Evolutionary conservation across 1,140 invertebrate species (phyloP), one percentile per base, ranked within the genome.

Genomic region (Diachasma alloeum): DNA sequence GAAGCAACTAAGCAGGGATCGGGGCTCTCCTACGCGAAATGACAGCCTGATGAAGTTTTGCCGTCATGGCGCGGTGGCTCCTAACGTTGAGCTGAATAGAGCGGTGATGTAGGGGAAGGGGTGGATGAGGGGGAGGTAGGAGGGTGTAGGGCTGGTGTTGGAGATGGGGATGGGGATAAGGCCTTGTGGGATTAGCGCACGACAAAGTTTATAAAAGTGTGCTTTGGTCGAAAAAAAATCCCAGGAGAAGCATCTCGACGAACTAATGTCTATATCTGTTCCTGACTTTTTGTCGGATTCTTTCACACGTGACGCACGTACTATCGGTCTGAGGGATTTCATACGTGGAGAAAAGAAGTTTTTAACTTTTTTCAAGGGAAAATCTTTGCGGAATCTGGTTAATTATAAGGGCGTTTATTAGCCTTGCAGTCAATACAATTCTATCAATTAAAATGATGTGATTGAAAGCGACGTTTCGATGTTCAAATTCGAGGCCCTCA

Each of bases 161-260:
- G 80, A 44, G 72, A 48, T 17, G 80, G 44, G 74, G 44, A 72
- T 80, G 76, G 80, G 83, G 86, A 87, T 88, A 84, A 85, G 81
- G 77, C 72, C 75, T 79, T 63, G 75, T 72, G 77, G 83, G 86
- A 89, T 89, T 90, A 88, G 84, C 86, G 81, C 82, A 83, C 76
- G 81, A 84, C 83, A 85, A 89, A 88, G 81, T 89, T 90, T 89
- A 85, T 88, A 88, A 90, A 89, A 89, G 87, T 87, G 80, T 75
- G 75, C 81, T 83, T 63, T 31, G 15, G n/a, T 15, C 22, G 15
- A 63, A 63, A 63, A 59, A 63, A 56, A 56, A 56, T 63, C 59
- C 59, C 22, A 26, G 22, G 59, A 24, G 24, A 63, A 63, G 24
- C 22, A 63, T 59, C 53, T 59, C n/a, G 2, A 59, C 53, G 13